A percentile compares a stretch with the other conserved stretches of the same genome.
phyloP scores from a whole-genome alignment of 1,140 invertebrate species.

The Drosophila melanica region DNA sequence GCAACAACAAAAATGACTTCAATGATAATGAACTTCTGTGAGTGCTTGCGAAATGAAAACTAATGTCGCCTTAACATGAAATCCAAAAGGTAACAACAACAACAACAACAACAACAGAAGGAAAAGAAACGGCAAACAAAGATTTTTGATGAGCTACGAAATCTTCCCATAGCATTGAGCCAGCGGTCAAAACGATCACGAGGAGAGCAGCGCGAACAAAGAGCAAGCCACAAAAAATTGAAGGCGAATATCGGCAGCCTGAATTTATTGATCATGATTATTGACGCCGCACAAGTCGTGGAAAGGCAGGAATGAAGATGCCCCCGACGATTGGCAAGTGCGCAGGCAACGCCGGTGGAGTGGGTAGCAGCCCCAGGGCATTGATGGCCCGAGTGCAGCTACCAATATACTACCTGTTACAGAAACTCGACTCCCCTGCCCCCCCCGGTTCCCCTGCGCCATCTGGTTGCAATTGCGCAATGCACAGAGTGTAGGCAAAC shows the following conservation, averaged over 20 bases:
- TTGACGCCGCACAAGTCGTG: conserved; percentile 74
- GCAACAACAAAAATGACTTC: conserved; percentile 18
- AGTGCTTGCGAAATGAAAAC: conserved; percentile 32
- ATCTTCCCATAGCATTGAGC: conserved; percentile 68
- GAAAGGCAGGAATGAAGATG: conserved; percentile 48
- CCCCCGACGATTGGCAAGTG: conserved; percentile 55
- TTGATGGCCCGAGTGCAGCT: conserved; percentile 15
- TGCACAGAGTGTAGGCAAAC: conserved; percentile 8
- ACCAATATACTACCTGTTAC: conserved; percentile 50
- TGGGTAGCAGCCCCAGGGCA: conserved; percentile 9
- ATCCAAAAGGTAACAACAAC: background rate
- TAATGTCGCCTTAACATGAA: conserved; percentile 68
- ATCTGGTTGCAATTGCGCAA: conserved; percentile 37
- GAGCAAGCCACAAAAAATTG: conserved; percentile 8
- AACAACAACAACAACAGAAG: background rate
- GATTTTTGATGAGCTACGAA: conserved; percentile 49
- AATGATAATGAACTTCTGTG: conserved; percentile 58
- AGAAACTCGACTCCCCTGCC: background rate
- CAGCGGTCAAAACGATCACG: conserved; percentile 70
- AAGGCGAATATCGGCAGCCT: conserved; percentile 43
- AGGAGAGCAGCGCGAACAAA: conserved; percentile 24
- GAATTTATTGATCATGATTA: conserved; percentile 80
- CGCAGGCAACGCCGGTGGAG: conserved; percentile 24
- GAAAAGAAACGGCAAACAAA: conserved; percentile 16
- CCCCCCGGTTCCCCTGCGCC: background rate